phyloP scores from a whole-genome alignment of 2,888 invertebrate genomes.

The Balanococcus diminutus region DNA sequence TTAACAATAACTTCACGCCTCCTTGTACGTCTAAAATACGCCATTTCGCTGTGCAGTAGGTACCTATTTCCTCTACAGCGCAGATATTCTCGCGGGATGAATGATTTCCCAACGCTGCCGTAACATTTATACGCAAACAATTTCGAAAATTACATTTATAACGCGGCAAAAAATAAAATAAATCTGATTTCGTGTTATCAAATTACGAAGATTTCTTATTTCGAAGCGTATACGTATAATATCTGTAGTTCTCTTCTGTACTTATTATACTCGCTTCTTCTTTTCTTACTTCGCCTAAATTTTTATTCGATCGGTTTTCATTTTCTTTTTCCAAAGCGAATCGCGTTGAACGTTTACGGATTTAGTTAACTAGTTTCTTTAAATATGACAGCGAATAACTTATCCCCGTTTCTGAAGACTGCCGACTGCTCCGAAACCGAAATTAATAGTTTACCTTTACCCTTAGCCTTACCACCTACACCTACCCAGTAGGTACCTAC shows the following conservation, averaged over 20 bases:
- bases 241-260: background rate
- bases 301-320: background rate
- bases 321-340: no score
- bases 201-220: background rate
- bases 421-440: no score
- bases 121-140: constrained; percentile 30
- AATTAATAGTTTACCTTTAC: no score
- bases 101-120: constrained; percentile 7
- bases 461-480: no score
- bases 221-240: no score
- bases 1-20: constrained; percentile 15
- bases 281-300: no score
- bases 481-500: no score
- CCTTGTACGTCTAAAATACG: background rate
- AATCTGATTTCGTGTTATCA: constrained; percentile 11
- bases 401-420: no score
- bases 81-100: constrained; percentile 7
- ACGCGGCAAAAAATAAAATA: background rate
- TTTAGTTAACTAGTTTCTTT: no score
- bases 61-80: background rate
- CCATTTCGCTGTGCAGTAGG: background rate
- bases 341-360: no score
- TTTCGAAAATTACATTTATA: constrained; percentile 30
- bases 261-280: no score
- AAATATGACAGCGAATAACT: no score